Base-by-base conservation (phyloP, 1,140 invertebrate species). In the Eumaeus atala region DNA sequence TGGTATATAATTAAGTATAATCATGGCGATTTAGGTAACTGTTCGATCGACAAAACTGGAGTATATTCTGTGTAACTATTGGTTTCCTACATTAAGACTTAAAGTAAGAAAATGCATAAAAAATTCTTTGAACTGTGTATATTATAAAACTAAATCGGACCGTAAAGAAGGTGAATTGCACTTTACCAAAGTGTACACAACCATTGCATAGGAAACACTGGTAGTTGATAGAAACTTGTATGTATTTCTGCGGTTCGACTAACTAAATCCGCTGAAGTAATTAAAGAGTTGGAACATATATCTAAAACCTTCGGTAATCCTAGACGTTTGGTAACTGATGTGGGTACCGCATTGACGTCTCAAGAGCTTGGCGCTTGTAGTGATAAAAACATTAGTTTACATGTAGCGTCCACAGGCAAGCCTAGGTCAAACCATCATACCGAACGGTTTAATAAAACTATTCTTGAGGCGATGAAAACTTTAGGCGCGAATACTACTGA, bases 221-320 rank as follows among this genome's bases (percentile, higher is more conserved):
- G n/a, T n/a, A n/a, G n/a, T n/a, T n/a, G n/a, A n/a, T 51, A 38
- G 36, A 51, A 18, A 14, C 50, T 51, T 51, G 18, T 51, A 1
- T 51, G 38, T 40, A 37, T 51, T 18, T 40, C 36, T 17, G 35
- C 36, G 4, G 36, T 51, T 21, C 35, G 37, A 18, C 18, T 5
- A 38, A 40, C 50, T 9, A 51, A 10, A 11, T 38, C 16, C 8
- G 16, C 36, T 10, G 36, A 9, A 1, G 50, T 40, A 2, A 40
- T 28, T n/a, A 51, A 51, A 12, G 16, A 51, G 12, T 17, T 51
- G 3, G 36, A 51, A 38, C 36, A 37, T 14, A 8, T 51, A 14
- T 51, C 37, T 51, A 51, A 37, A 37, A 51, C 18, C n/a, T 51
- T 51, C 11, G 50, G 35, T 36, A 51, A 51, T 18, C 36, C 50